Base-by-base conservation (phyloP, 2,797 vertebrate species). In the Arctocebus calabarensis region DNA sequence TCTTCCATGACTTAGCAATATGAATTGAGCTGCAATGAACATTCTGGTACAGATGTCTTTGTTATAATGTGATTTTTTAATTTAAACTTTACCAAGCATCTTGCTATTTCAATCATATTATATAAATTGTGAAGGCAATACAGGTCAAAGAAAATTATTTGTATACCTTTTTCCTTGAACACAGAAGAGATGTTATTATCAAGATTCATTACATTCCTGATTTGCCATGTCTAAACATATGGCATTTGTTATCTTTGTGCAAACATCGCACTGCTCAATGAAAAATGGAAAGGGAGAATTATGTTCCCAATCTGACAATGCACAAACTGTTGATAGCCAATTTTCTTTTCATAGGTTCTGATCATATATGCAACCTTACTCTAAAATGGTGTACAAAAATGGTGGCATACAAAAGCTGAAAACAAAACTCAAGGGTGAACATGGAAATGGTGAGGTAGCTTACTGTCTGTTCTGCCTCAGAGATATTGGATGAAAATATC, bases 401-500 rank as follows among this genome's bases (percentile, higher is more conserved):
- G 64, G 81, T 93, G 37, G 25, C 22, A 16, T 70, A 79, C 25
- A 82, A 78, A 88, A 85, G 59, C 34, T 43, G 23, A 95, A 96
- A 86, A 91, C 6, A 95, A 27, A 90, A 87, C 83, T 93, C 91
- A 96, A 19, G 4, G 68, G 37, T 95, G 68, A 45, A 93, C 79
- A 74, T 16, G 19, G 68, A 93, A 79, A 78, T 43, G 89, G 73
- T 61, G 82, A 91, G 3, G 37, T 19, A 70, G 37, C 57, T 64
- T 70, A 55, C 2, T 52, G 89, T 84, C 57, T 84, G 16, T 97
- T 96, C 74, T 48, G 32, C 71, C 71, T 32, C 23, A 64, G 27
- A 78, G 48, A 90, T 89, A 90, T 95, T 78, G 93, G 77, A 93
- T 95, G 45, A 86, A 87, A 91, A 62, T 82, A 77, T 94, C 77